Conservation (phyloP, 2,888 invertebrate species). For the Eupithecia insigniata region DNA sequence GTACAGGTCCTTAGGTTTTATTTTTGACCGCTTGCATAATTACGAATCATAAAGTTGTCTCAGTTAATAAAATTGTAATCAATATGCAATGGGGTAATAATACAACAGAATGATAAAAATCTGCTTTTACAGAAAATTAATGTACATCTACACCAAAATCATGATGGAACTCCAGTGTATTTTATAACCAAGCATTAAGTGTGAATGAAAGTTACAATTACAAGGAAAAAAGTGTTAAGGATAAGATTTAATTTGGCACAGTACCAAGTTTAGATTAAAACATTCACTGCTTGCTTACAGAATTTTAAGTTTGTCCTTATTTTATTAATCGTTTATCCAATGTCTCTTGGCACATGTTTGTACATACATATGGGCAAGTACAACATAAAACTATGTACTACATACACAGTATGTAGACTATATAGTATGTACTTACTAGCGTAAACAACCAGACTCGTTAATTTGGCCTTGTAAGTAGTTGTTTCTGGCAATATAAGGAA, state of each 20-base stretch:
- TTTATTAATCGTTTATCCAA: neutral
- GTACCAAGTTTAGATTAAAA: slow-evolving; percentile 44
- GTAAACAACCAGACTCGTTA: neutral
- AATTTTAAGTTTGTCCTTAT: slow-evolving; percentile 35
- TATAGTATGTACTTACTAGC: too few species aligned
- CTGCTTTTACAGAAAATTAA: neutral
- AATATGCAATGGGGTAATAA: neutral
- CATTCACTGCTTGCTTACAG: slow-evolving; percentile 31
- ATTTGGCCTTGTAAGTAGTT: neutral
- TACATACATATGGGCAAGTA: neutral
- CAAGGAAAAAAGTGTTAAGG: slow-evolving; percentile 37
- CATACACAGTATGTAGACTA: too few species aligned
- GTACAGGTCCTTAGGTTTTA: neutral
- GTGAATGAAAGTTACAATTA: slow-evolving; percentile 29
- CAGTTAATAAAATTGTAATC: neutral
- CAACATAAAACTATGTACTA: neutral
- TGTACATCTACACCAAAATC: neutral
- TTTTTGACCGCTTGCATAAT: neutral
- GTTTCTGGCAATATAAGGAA: neutral
- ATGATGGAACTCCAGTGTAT: neutral
- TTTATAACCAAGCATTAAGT: neutral
- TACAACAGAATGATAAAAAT: neutral
- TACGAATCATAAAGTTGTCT: neutral
- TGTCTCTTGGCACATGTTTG: neutral
- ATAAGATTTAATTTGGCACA: slow-evolving; percentile 48